Conservation (phyloP, 35 echinoderm and acorn worm genomes). For the Patiria miniata region DNA sequence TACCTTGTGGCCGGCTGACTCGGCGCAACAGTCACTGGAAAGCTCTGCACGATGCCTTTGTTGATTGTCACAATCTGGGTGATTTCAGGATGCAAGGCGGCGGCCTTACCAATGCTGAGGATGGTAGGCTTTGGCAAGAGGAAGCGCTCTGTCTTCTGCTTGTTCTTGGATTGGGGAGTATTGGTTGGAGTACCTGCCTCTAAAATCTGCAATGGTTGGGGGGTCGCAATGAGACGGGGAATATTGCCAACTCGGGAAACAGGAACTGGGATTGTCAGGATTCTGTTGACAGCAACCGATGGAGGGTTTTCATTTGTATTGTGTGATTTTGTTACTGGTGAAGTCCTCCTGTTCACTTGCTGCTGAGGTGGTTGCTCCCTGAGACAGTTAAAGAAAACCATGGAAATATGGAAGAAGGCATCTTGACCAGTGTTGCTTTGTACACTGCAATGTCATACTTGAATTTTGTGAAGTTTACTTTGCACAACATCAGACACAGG, state of each 20-base stretch:
- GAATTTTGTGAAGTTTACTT: too few species aligned
- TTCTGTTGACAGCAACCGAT: too few species aligned
- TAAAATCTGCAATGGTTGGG: not conserved
- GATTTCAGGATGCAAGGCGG: slow-evolving; percentile 5
- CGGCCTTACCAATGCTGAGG: not conserved
- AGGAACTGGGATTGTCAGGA: not conserved
- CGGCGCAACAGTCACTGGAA: not conserved
- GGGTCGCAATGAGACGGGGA: not conserved
- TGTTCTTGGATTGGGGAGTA: not conserved
- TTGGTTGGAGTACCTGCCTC: not conserved
- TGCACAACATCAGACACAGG: too few species aligned
- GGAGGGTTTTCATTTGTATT: too few species aligned
- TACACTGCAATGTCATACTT: too few species aligned
- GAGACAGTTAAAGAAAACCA: not conserved
- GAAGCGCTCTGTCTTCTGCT: not conserved
- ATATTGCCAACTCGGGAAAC: not conserved
- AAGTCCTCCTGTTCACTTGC: not conserved
- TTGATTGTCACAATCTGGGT: slow-evolving; percentile 28
- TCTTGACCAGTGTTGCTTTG: too few species aligned
- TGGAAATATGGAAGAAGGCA: not conserved
- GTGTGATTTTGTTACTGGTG: too few species aligned
- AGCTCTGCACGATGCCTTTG: slow-evolving; percentile 13
- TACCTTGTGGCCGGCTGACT: not conserved
- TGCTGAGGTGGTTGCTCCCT: not conserved
- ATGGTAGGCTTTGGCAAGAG: slow-evolving; percentile 32